A percentile compares a stretch with the other conserved stretches of the same genome.
These are phyloP conservation scores for Cervus canadensis DNA, from an alignment of 2,113 vertebrate genomes.

Conservation along the genomic window DNA sequence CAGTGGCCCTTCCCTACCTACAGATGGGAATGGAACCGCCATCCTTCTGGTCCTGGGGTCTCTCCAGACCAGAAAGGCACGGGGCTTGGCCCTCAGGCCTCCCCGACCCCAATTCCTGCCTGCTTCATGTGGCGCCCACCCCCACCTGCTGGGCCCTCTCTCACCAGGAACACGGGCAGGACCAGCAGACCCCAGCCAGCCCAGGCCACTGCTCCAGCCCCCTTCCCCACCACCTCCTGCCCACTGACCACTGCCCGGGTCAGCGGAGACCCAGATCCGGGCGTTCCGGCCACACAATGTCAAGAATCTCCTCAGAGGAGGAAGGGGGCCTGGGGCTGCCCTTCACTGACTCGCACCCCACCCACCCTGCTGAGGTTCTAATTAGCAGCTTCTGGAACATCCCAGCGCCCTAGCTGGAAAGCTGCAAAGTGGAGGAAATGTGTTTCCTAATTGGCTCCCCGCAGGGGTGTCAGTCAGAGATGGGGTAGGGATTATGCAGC, in stretches of 20 bases:
- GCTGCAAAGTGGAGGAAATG: conserved; percentile 64
- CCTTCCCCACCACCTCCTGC: neutral
- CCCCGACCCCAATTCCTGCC: neutral
- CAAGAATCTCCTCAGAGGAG: conserved; percentile 32
- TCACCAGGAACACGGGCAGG: neutral
- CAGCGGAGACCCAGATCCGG: fast-evolving
- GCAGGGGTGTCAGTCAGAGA: conserved; percentile 72
- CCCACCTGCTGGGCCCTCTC: neutral
- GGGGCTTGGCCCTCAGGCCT: neutral
- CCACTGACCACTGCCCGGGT: neutral
- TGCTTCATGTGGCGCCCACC: neutral
- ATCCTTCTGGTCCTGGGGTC: too few species aligned
- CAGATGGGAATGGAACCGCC: neutral
- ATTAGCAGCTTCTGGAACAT: conserved; percentile 78
- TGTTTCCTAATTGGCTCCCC: conserved; percentile 80
- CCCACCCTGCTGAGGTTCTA: conserved; percentile 59
- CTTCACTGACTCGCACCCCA: neutral
- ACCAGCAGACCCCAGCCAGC: neutral
- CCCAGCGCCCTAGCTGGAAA: conserved; percentile 27
- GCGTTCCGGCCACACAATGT: fast-evolving
- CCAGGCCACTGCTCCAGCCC: neutral
- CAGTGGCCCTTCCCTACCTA: neutral
- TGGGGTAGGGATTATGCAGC: conserved; percentile 48
- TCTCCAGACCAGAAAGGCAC: neutral
- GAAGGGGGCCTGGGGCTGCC: neutral